Base-by-base conservation (phyloP, 2,113 vertebrate genomes). In the Panthera tigris region DNA sequence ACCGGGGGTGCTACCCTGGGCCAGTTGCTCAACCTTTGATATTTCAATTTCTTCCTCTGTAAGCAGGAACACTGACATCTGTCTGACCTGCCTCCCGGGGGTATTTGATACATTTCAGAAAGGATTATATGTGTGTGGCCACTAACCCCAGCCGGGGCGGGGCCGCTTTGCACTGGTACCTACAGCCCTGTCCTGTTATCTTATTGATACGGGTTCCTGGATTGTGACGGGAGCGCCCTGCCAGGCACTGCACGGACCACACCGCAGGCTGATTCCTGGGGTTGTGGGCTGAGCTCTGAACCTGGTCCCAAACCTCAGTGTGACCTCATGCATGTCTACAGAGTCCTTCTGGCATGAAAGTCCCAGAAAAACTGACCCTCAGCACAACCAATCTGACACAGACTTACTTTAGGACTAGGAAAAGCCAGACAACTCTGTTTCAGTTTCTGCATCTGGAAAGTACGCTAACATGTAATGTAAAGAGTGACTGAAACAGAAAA, bases 381-480 rank as follows among this genome's bases (percentile, higher is more conserved):
- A 41, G 31, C 65, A 23, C 25, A 91, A 83, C n/a, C 18, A 8
- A 10, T 57, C 23, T 2, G 12, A 36, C 19, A 23, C 0, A 89
- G 48, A 69, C 27, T 73, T 19, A 16, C n/a, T 21, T 23, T 33
- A 27, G 9, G 4, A 52, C 18, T 52, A 41, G 45, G 57, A 6
- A 76, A 83, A 50, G 21, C 23, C 23, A 21, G 83, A 29, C 8
- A n/a, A 50, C 52, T 71, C 18, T n/a, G 41, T 52, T 39, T 92
- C 66, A 25, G 90, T 85, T 48, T 92, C 83, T 33, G 36, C n/a
- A 48, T 69, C 74, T 33, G 73, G 33, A 68, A 89, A 88, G 76
- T 14, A 33, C 4, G 3, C 11, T 8, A 52, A 68, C 27, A n/a
- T 61, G 15, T 45, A 89, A 18, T 23, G 10, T 50, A 83, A 89